Evolutionary conservation across 2,797 vertebrate species (phyloP), one percentile per base, ranked within the genome.

Genomic region (Xyrichtys novacula): DNA sequence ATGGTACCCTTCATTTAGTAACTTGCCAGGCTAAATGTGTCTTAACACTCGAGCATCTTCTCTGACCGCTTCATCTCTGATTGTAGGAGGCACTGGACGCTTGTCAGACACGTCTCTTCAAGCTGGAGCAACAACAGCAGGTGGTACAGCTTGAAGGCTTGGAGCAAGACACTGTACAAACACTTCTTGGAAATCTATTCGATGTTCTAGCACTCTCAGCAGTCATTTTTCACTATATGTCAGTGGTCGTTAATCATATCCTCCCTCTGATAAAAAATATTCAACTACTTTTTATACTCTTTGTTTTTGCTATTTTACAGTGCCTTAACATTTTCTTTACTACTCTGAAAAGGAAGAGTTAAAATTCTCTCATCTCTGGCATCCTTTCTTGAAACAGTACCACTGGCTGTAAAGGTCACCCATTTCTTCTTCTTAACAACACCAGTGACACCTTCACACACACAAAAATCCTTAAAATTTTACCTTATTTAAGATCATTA

Each of bases 41-140:
- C 16, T 31, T 26, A 16, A 22, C 36, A 11, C 34, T 7, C 17
- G 17, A 50, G 22, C 17, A 38, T 4, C 25, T 25, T 42, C 10
- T 54, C 10, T 54, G 49, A 68, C 19, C 29, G 3, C 57, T 73
- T 34, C 16, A 34, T 58, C 56, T 86, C 52, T 89, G 19, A 42
- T 72, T 23, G 2, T 88, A 98, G 97, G 96, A 96, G 83, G 96
- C 93, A 0, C 91, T 98, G 81, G 95, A 96, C 75, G 94, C 95
- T 0, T 96, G 95, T 85, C 95, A 97, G 88, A 96, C 94, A 0
- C 94, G 93, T 20, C 95, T 97, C 83, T 95, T 94, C 50, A 96
- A 96, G 92, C 94, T 97, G 95, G 96, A 97, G 82, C 92, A 96
- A 77, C 96, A 97, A 76, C 96, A 97, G 83, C 95, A 97, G 72